These are phyloP conservation scores for Orius insidiosus DNA, from an alignment of 1,140 invertebrate species.

Conservation along the genomic window DNA sequence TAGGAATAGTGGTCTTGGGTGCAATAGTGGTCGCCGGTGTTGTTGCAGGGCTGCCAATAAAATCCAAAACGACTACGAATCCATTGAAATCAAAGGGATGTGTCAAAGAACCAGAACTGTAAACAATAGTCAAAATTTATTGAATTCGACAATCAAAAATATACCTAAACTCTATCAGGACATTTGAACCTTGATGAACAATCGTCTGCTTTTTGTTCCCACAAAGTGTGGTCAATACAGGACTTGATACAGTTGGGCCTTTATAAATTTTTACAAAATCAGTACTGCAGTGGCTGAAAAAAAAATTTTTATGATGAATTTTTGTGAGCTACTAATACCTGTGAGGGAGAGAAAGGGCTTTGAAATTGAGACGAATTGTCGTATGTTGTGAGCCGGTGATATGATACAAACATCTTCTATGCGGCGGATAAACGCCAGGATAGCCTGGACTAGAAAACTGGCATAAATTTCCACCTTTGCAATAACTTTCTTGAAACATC, in stretches of 20 bases:
- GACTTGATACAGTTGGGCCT: slow-evolving; percentile 42
- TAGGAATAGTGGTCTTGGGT: slow-evolving; percentile 5
- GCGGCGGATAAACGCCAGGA: slow-evolving; percentile 57
- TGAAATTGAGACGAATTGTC: slow-evolving; percentile 46
- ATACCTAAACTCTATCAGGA: slow-evolving; percentile 58
- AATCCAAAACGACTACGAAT: slow-evolving; percentile 45
- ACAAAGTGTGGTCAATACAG: slow-evolving; percentile 44
- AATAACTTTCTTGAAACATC: slow-evolving; percentile 52
- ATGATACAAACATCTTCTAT: slow-evolving; percentile 49
- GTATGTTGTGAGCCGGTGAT: slow-evolving; percentile 43
- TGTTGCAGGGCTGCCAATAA: slow-evolving; percentile 33
- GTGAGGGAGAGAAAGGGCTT: slow-evolving; percentile 42
- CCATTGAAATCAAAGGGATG: slow-evolving; percentile 56
- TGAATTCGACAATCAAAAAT: too few relatives aligned
- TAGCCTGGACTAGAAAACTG: slow-evolving; percentile 55
- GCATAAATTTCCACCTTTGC: slow-evolving; percentile 35
- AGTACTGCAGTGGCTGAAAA: slow-evolving; percentile 47
- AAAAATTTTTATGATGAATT: slow-evolving; percentile 11
- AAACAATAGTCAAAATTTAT: too few relatives aligned
- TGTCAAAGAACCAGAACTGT: slow-evolving; percentile 43
- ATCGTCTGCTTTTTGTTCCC: slow-evolving; percentile 32
- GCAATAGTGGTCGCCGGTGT: slow-evolving; percentile 19
- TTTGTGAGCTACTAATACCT: slow-evolving; percentile 39
- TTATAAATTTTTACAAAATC: slow-evolving; percentile 55
- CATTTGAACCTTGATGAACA: slow-evolving; percentile 35